Evolutionary conservation across 2,888 invertebrate genomes (phyloP).

Genomic region (Nomada flava): DNA sequence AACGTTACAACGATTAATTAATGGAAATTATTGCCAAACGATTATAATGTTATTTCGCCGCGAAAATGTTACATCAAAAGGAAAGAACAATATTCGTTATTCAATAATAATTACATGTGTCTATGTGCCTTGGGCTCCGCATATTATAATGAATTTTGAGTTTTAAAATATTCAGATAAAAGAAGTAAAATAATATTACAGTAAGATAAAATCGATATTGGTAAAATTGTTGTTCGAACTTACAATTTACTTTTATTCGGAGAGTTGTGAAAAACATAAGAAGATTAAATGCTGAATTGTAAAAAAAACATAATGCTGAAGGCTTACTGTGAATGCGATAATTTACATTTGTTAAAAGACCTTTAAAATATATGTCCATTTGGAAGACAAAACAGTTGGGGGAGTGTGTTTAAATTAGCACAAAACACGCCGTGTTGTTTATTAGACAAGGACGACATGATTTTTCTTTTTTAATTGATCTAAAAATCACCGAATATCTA

Average conservation of each 20-base stretch:
- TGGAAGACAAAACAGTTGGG: background rate
- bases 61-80: background rate
- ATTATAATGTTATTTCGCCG: background rate
- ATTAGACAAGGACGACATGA: background rate
- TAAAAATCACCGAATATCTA: background rate
- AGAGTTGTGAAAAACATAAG: background rate
- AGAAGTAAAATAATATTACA: no score
- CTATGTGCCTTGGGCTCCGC: background rate
- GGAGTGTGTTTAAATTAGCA: conserved; percentile 7
- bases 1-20: background rate
- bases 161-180: no score
- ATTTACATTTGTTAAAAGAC: background rate
- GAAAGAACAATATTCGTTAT: background rate
- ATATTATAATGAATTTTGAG: background rate
- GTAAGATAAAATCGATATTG: no score
- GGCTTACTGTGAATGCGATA: no score
- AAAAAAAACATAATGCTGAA: background rate
- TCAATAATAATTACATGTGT: background rate
- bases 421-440: conserved; percentile 2
- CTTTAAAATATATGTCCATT: background rate
- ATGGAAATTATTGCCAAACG: background rate
- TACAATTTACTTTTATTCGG: background rate
- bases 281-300: background rate
- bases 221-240: no score
- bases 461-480: background rate